Conservation (phyloP, 1,140 invertebrate genomes). For the Neodiprion fabricii region DNA sequence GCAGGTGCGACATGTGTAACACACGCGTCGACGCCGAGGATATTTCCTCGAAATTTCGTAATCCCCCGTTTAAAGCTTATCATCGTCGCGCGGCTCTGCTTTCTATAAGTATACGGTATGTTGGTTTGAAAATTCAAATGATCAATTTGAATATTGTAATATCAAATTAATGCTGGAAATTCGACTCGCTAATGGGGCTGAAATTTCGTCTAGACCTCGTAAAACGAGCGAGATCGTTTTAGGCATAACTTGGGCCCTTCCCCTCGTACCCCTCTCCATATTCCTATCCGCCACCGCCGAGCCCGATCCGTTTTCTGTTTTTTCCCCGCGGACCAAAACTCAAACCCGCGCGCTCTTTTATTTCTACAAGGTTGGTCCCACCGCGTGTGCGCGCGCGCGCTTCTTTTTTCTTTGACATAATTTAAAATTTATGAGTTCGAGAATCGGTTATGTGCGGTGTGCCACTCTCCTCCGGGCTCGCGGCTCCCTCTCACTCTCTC, state of each 20-base stretch:
- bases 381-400: slow-evolving; percentile 29
- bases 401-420: slow-evolving; percentile 56
- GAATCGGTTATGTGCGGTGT: slow-evolving; percentile 48
- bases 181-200: slow-evolving; percentile 39
- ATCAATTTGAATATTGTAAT: slow-evolving; percentile 56
- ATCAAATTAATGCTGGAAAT: slow-evolving; percentile 55
- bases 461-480: not conserved
- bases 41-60: no score
- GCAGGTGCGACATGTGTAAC: no score
- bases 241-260: slow-evolving; percentile 32
- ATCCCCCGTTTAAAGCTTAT: no score
- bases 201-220: slow-evolving; percentile 18
- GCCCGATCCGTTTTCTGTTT: slow-evolving; percentile 32
- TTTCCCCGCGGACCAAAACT: slow-evolving; percentile 29
- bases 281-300: not conserved
- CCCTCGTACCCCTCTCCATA: slow-evolving; percentile 44
- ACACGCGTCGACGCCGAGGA: no score
- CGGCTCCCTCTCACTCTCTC: slow-evolving; percentile 24
- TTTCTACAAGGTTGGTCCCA: slow-evolving; percentile 41
- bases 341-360: slow-evolving; percentile 37
- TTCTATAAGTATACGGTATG: no score
- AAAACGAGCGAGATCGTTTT: slow-evolving; percentile 34
- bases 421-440: slow-evolving; percentile 61
- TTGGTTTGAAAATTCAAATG: slow-evolving; percentile 8
- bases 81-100: no score